phyloP scores from a whole-genome alignment of 2,113 vertebrate species.

The Panthera uncia region DNA sequence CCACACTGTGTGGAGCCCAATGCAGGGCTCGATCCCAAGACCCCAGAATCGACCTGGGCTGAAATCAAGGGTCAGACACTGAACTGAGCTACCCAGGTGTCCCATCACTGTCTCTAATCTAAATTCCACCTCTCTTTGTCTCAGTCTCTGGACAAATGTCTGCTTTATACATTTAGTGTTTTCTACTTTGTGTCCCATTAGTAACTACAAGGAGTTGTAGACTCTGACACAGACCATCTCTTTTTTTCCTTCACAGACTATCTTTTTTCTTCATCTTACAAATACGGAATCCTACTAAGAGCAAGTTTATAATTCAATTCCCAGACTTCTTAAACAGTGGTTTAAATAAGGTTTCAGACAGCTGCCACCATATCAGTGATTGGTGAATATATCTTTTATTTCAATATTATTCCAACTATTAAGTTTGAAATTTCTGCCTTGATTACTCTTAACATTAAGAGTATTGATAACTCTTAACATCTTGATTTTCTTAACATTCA shows the following conservation, averaged over 20 bases:
- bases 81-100: no score
- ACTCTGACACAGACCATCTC: neutral
- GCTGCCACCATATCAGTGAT: neutral
- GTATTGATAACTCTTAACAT: neutral
- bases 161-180: neutral
- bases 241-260: neutral
- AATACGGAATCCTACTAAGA: neutral
- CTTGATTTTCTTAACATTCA: conserved; percentile 23
- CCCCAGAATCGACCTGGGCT: no score
- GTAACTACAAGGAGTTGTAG: neutral
- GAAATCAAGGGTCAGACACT: no score
- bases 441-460: neutral
- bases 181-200: neutral
- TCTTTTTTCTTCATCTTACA: neutral
- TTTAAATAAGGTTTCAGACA: conserved; percentile 2
- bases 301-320: conserved; percentile 3
- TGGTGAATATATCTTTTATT: neutral
- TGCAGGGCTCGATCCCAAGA: no score
- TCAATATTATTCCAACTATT: neutral
- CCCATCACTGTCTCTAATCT: neutral
- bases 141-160: neutral
- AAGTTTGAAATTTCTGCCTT: neutral
- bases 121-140: neutral
- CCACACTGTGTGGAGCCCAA: no score
- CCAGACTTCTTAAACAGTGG: neutral